phyloP scores from a whole-genome alignment of 2,888 invertebrate genomes.

The Pollenia labialis region DNA sequence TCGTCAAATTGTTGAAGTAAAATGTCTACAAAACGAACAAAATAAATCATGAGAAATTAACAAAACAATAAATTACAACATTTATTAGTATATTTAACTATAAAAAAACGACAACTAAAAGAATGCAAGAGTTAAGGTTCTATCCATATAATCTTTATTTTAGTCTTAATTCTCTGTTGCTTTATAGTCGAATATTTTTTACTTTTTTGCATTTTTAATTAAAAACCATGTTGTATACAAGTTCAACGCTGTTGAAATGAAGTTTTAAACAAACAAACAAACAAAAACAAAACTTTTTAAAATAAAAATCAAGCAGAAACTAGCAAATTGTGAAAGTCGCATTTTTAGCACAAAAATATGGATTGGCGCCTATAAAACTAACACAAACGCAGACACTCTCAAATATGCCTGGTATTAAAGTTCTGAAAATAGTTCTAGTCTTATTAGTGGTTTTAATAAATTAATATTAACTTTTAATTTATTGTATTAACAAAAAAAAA shows the following conservation, averaged over 20 bases:
- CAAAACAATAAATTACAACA: no score
- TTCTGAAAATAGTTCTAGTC: constrained; percentile 19
- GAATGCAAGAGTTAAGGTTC: constrained; percentile 21
- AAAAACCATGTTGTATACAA: constrained; percentile 53
- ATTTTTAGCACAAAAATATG: constrained; percentile 68
- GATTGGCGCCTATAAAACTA: constrained; percentile 65
- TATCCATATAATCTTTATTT: constrained; percentile 3
- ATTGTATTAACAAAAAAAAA: neutral
- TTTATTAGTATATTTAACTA: no score
- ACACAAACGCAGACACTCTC: neutral
- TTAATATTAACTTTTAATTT: constrained; percentile 39
- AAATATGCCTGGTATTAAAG: neutral
- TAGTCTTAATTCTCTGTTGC: constrained; percentile 1
- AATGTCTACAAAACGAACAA: no score
- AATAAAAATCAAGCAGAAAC: constrained; percentile 44
- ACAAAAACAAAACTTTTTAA: neutral
- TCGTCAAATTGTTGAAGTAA: no score
- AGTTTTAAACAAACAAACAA: constrained; percentile 49
- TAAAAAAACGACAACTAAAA: neutral
- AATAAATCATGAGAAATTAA: no score
- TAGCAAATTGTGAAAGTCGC: constrained; percentile 72
- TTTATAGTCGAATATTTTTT: neutral
- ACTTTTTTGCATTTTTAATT: constrained; percentile 62
- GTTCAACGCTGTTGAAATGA: constrained; percentile 45
- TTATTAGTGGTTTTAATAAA: constrained; percentile 44